Percentiles rank a stretch among this genome's conserved stretches.
phyloP scores from a whole-genome alignment of 2,797 vertebrate species.

The Acanthornis magna region DNA sequence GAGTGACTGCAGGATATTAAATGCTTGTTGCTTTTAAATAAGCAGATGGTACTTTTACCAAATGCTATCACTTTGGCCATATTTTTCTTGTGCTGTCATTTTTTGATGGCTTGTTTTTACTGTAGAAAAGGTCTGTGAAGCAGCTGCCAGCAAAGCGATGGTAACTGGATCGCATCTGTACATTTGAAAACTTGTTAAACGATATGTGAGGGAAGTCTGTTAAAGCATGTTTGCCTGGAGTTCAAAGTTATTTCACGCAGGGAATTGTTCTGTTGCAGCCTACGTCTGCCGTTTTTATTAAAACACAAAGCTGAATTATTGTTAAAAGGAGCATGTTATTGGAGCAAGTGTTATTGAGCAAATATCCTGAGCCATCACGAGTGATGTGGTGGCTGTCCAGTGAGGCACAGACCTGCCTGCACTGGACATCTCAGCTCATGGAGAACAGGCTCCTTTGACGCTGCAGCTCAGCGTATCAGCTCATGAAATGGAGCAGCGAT shows the following conservation, averaged over 20 bases:
- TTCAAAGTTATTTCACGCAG: background rate
- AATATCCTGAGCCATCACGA: background rate
- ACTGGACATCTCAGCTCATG: background rate
- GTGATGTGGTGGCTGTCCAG: background rate
- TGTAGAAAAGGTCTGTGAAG: background rate
- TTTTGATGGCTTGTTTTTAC: slow-evolving; percentile 23
- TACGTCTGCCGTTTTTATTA: background rate
- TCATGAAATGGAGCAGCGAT: background rate
- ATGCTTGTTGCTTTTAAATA: background rate
- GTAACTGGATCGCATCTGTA: background rate
- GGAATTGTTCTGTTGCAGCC: background rate
- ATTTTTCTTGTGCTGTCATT: slow-evolving; percentile 1
- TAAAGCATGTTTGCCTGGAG: background rate
- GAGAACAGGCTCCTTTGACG: background rate
- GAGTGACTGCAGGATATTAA: background rate
- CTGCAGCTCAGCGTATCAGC: rapidly evolving
- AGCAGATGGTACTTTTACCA: slow-evolving; percentile 5
- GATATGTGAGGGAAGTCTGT: background rate
- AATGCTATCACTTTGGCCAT: background rate
- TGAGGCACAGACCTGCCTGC: background rate
- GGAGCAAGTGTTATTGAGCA: too few species aligned
- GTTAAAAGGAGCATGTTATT: background rate
- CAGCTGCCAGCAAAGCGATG: background rate
- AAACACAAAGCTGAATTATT: slow-evolving; percentile 1
- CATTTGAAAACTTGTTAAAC: background rate